Conservation (phyloP, 2,888 invertebrate genomes). For the Dioctria rufipes region DNA sequence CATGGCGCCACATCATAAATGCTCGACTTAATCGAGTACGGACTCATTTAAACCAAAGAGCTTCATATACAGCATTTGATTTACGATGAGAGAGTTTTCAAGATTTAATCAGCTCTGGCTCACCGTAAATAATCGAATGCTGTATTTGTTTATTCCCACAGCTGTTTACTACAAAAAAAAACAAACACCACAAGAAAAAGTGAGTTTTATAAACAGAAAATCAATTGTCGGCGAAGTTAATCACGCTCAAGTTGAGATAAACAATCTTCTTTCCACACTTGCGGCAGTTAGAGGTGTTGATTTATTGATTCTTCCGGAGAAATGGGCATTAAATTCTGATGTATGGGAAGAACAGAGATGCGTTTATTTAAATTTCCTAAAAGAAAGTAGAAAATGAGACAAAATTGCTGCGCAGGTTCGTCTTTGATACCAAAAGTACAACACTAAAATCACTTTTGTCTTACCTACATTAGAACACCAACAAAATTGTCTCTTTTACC, state of each 20-base stretch:
- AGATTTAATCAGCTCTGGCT: conserved; percentile 4
- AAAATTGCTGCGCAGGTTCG: too few species aligned
- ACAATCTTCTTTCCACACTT: not conserved
- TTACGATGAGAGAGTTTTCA: conserved; percentile 25
- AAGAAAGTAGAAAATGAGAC: too few species aligned
- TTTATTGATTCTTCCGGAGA: not conserved
- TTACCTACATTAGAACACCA: too few species aligned
- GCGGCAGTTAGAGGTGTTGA: not conserved
- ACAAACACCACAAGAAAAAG: conserved; percentile 7
- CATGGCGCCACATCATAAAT: conserved; percentile 24
- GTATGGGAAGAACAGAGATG: not conserved
- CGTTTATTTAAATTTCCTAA: not conserved
- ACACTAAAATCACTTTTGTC: too few species aligned
- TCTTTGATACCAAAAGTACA: too few species aligned
- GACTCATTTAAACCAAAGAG: conserved; percentile 10
- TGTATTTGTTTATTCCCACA: conserved; percentile 35
- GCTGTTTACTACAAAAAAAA: conserved; percentile 10
- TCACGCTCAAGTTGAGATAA: conserved; percentile 8
- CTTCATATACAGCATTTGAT: not conserved
- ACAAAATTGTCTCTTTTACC: too few species aligned
- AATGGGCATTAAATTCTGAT: not conserved
- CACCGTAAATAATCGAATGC: conserved; percentile 19
- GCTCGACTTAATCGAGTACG: conserved; percentile 15
- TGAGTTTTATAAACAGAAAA: conserved; percentile 23
- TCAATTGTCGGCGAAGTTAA: conserved; percentile 1